Percentiles rank a stretch among this genome's conserved stretches.
Evolutionary conservation across 2,888 invertebrate species (phyloP).

Genomic region (Ellobium chinense): DNA sequence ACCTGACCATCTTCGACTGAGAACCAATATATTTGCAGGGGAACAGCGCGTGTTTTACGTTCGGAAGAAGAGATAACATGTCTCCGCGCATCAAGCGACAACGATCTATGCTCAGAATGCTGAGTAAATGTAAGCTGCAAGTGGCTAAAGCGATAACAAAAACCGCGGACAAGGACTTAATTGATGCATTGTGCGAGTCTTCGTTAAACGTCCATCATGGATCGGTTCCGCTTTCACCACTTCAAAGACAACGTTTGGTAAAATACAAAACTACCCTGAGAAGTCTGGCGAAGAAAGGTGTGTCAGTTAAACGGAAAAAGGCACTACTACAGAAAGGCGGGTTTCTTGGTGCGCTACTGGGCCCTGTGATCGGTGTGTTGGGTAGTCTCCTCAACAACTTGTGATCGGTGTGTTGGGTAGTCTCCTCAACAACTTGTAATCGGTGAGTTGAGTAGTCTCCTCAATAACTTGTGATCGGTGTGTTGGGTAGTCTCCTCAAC

Average conservation of each 20-base stretch:
- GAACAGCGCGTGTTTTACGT: slow-evolving; percentile 21
- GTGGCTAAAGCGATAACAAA: background rate
- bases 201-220: slow-evolving; percentile 22
- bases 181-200: background rate
- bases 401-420: too few relatives aligned
- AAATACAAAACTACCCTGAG: background rate
- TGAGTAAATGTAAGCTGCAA: background rate
- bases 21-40: slow-evolving; percentile 30
- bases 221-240: slow-evolving; percentile 3
- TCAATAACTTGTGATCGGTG: too few relatives aligned
- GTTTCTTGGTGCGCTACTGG: background rate
- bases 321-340: slow-evolving; percentile 13
- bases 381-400: background rate
- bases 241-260: slow-evolving; percentile 13
- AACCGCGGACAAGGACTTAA: background rate
- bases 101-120: background rate
- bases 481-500: too few relatives aligned
- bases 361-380: background rate
- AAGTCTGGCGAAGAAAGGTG: background rate
- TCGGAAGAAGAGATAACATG: slow-evolving; percentile 18
- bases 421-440: too few relatives aligned
- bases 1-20: slow-evolving; percentile 17
- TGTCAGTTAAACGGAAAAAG: background rate
- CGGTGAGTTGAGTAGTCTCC: too few relatives aligned
- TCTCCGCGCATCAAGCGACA: background rate